A percentile compares a stretch with the other conserved stretches of the same genome.
phyloP scores from a whole-genome alignment of 2,113 vertebrate species.

The Psittacara wagleri region DNA sequence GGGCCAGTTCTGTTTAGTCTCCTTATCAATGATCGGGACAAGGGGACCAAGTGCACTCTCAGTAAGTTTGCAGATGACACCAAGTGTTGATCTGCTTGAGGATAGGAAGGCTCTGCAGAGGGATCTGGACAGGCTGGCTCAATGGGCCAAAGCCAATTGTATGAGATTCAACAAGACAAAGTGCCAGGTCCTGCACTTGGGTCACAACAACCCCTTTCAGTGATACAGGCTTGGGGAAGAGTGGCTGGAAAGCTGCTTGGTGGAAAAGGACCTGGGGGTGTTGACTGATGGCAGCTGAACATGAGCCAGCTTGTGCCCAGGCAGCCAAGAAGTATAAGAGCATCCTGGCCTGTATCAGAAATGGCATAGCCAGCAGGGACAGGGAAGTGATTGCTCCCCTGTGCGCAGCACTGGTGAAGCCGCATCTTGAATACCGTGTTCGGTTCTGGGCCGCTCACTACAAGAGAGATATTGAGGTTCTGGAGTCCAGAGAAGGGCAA shows the following conservation, averaged over 20 bases:
- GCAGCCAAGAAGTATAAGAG: not conserved
- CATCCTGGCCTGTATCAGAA: not conserved
- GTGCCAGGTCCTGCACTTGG: not conserved
- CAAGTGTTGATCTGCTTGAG: not conserved
- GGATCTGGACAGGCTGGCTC: not conserved
- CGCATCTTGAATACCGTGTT: not conserved
- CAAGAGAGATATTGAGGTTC: not conserved
- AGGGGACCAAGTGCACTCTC: not conserved
- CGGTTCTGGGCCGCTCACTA: not conserved
- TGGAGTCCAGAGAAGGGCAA: not conserved
- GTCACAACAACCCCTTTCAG: not conserved
- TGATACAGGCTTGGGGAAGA: not conserved
- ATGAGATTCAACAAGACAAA: not conserved
- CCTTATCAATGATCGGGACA: not conserved
- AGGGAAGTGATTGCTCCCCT: not conserved
- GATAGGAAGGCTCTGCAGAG: not conserved
- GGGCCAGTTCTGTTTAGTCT: not conserved
- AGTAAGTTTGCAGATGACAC: not conserved
- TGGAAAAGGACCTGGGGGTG: not conserved
- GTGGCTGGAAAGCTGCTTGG: not conserved
- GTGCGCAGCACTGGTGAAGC: not conserved
- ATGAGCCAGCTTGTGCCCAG: not conserved
- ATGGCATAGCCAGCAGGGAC: not conserved
- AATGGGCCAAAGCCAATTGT: accelerated
- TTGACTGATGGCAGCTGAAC: not conserved